Evolutionary conservation across 35 echinoderm and acorn worm species (phyloP).

Genomic region (Chiridota heheva): DNA sequence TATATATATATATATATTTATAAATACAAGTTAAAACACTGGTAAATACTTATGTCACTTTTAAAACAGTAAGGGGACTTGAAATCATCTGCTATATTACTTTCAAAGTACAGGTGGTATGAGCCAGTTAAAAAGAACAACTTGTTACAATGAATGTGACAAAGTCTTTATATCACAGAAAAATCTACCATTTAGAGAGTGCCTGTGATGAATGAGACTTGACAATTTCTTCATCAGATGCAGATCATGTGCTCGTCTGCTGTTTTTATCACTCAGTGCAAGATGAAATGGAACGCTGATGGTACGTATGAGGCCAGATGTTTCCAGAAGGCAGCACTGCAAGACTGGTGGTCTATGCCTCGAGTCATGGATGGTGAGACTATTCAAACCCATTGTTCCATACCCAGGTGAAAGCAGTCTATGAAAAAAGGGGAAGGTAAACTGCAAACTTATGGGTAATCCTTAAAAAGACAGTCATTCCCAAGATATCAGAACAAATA

Average conservation of each 20-base stretch:
- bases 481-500: neutral
- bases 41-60: too few species aligned
- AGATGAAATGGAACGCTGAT: slow-evolving; percentile 95
- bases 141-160: too few species aligned
- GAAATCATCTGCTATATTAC: too few species aligned
- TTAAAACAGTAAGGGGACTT: too few species aligned
- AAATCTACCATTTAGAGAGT: slow-evolving; percentile 82
- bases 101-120: too few species aligned
- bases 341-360: slow-evolving; percentile 48
- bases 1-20: too few species aligned
- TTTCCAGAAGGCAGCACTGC: slow-evolving; percentile 87
- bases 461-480: neutral
- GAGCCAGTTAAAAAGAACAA: too few species aligned
- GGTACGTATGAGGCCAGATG: slow-evolving; percentile 68
- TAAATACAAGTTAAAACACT: too few species aligned
- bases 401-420: slow-evolving; percentile 93
- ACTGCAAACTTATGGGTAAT: neutral
- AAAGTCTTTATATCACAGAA: too few species aligned
- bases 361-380: slow-evolving; percentile 73
- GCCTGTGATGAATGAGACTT: slow-evolving; percentile 74
- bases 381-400: slow-evolving; percentile 84
- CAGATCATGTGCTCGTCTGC: slow-evolving; percentile 88
- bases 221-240: slow-evolving; percentile 97
- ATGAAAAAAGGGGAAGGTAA: neutral
- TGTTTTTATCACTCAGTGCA: slow-evolving; percentile 97